Base-by-base conservation (phyloP, 92 coral and sea anemone species). In the Metridium senile region DNA sequence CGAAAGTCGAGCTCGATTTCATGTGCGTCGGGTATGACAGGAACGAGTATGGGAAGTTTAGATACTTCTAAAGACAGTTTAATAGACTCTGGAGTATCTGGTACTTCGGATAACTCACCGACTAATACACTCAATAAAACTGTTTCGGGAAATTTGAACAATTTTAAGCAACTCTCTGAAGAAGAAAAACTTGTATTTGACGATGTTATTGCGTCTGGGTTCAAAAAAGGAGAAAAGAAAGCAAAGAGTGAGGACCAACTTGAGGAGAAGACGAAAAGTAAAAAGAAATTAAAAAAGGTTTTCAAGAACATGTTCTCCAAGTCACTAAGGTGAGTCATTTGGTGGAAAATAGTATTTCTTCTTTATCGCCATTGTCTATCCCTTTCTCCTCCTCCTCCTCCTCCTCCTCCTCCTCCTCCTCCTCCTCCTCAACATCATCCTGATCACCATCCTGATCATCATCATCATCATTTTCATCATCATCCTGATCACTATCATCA, bases 81-180 rank as follows among this genome's bases (percentile, higher is more conserved):
- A 46, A 79, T 72, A 61, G 97, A 91, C 75, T 91, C 97, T 20
- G 93, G 87, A n/a, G 89, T 91, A 21, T 85, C 97, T 20, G 91
- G 75, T 58, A 84, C 89, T 20, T 85, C 97, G 7, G 93, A 90
- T 17, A 47, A 80, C 49, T 91, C 97, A 39, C 97, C 97, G 18
- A 81, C 75, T 3, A 91, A 89, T 56, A 91, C 93, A 11, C 76
- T 91, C 25, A 78, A 56, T 9, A 33, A 68, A 4, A 70, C 28
- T 11, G 77, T 59, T 47, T 25, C 52, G 26, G 21, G 25, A 47
- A 51, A 70, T 70, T 45, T 56, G 68, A 31, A 73, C 51, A 58
- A 73, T 2, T 73, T 58, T 33, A 58, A n/a, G 22, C 78, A 73
- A n/a, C 53, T 73, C 58, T 73, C 78, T 1, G 53, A 31, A 22